Conservation (phyloP, 2,113 vertebrate genomes). For the Cervus canadensis region DNA sequence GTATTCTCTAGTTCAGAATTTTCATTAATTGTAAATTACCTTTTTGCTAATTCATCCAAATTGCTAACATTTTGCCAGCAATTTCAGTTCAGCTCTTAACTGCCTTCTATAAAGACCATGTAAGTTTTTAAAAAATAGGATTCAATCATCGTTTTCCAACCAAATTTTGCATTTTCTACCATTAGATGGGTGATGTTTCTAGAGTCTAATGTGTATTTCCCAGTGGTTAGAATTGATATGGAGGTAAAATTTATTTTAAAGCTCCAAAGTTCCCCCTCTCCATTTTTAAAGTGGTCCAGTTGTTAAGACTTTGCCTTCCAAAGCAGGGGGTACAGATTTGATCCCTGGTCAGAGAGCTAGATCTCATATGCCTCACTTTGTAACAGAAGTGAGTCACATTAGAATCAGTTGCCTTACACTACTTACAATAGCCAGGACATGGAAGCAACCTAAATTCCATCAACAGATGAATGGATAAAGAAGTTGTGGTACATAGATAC, state of each 20-base stretch:
- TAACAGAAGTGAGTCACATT: not conserved
- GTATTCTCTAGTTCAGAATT: conserved; percentile 41
- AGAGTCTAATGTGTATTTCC: not conserved
- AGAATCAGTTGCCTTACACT: not conserved
- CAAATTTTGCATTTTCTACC: not conserved
- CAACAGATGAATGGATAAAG: not conserved
- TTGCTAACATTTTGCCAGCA: conserved; percentile 11
- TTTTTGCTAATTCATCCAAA: conserved; percentile 54
- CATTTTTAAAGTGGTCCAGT: not conserved
- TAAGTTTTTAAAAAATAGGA: not conserved
- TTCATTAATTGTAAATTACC: conserved; percentile 51
- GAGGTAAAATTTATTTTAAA: not conserved
- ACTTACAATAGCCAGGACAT: not conserved
- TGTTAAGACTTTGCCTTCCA: not conserved
- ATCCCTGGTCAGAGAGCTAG: not conserved
- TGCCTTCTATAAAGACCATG: conserved; percentile 13
- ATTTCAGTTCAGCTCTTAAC: not conserved
- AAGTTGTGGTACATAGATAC: not conserved
- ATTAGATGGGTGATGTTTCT: not conserved
- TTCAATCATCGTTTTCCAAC: not conserved
- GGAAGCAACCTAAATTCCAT: not conserved
- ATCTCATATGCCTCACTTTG: not conserved
- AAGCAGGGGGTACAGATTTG: not conserved
- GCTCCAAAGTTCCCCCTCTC: not conserved
- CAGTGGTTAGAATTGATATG: not conserved